Percentiles rank a stretch among this genome's conserved stretches.
phyloP scores from a whole-genome alignment of 2,888 invertebrate species.

The Phalangium opilio region DNA sequence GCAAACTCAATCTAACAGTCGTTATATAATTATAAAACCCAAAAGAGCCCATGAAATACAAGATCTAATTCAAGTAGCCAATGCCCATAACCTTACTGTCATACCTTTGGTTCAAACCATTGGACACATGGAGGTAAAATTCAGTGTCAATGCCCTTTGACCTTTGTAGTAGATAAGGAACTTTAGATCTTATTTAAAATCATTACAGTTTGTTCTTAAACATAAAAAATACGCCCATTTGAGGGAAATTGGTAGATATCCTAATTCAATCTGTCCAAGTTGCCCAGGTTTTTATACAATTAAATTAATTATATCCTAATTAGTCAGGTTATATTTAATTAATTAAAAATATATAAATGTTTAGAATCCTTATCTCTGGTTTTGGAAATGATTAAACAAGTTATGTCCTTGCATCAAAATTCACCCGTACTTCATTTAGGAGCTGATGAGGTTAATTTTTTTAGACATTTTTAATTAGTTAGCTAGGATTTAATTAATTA shows the following conservation, averaged over 20 bases:
- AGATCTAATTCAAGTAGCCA: constrained; percentile 26
- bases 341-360: too few relatives aligned
- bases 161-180: too few relatives aligned
- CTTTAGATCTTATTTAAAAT: not conserved
- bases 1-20: too few relatives aligned
- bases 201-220: constrained; percentile 33
- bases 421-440: constrained; percentile 34
- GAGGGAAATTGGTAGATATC: constrained; percentile 30
- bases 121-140: constrained; percentile 35
- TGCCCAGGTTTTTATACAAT: too few relatives aligned
- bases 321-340: too few relatives aligned
- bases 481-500: too few relatives aligned
- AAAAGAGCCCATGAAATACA: constrained; percentile 12
- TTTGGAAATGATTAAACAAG: constrained; percentile 31
- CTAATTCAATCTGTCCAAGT: constrained; percentile 25
- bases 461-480: too few relatives aligned
- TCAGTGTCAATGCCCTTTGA: too few relatives aligned
- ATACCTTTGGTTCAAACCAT: constrained; percentile 34
- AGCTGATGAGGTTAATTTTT: constrained; percentile 34
- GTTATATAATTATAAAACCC: too few relatives aligned
- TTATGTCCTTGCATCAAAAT: constrained; percentile 31
- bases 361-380: not conserved
- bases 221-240: constrained; percentile 30
- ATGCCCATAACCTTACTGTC: constrained; percentile 26
- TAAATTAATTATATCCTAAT: too few relatives aligned